These are phyloP conservation scores for Diaphora mendica DNA, from an alignment of 2,888 invertebrate species.

Conservation along the genomic window DNA sequence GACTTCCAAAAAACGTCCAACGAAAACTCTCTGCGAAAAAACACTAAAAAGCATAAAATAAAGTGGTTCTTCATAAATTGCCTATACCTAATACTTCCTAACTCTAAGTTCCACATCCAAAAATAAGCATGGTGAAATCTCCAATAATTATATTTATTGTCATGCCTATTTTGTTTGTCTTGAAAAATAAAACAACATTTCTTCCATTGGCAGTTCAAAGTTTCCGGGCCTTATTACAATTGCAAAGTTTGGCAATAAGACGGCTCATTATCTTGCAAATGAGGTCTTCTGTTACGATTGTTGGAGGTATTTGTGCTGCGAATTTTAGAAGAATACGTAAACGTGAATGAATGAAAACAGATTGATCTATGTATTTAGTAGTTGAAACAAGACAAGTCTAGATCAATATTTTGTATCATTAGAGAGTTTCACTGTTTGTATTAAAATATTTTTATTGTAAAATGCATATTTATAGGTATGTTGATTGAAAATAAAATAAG, in stretches of 20 bases:
- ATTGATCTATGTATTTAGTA: background rate
- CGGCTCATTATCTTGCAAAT: constrained; percentile 29
- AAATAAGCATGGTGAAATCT: no score
- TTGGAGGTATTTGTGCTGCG: background rate
- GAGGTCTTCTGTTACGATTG: constrained; percentile 11
- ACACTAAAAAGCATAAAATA: no score
- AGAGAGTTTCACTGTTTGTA: no score
- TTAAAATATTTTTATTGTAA: no score
- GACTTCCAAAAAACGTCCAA: no score
- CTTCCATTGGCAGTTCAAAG: background rate
- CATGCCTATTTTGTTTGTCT: background rate
- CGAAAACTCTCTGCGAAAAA: no score
- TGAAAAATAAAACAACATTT: background rate
- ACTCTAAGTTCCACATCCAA: background rate
- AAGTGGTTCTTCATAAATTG: no score
- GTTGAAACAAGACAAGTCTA: background rate
- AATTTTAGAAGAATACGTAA: background rate
- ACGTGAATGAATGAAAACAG: background rate
- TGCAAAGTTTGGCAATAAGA: constrained; percentile 31
- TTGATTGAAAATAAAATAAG: no score
- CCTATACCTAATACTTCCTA: no score
- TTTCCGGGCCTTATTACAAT: constrained; percentile 35
- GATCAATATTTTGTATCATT: no score
- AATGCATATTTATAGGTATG: no score
- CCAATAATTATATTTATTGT: no score